Evolutionary conservation across 2,113 vertebrate genomes (phyloP).

Genomic region (Ictalurus punctatus): DNA sequence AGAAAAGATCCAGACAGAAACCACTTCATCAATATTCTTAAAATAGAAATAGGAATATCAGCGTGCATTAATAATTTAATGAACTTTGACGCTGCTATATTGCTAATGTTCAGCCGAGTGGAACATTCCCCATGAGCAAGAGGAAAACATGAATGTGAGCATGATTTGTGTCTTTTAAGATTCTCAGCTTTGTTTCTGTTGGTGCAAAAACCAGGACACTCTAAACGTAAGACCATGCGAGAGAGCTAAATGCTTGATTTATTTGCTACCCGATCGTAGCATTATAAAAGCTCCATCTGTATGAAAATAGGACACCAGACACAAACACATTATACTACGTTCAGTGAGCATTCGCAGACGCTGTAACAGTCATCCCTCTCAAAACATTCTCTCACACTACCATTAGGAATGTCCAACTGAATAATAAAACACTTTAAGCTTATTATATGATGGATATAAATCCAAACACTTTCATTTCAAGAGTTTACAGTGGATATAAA

Average conservation of each 20-base stretch:
- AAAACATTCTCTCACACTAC: background rate
- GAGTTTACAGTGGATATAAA: too few species aligned
- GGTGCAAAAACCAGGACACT: background rate
- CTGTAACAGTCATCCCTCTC: background rate
- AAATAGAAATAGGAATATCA: conserved; percentile 52
- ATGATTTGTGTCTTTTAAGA: background rate
- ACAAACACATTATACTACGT: background rate
- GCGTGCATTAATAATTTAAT: conserved; percentile 50
- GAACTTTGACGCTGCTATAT: conserved; percentile 46
- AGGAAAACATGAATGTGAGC: conserved; percentile 21
- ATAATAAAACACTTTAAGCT: background rate
- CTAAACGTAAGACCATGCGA: background rate
- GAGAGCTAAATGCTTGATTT: background rate
- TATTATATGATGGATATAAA: background rate
- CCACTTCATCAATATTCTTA: conserved; percentile 44
- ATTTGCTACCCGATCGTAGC: background rate
- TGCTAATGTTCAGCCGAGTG: conserved; percentile 26
- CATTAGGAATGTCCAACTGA: background rate
- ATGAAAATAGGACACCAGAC: background rate
- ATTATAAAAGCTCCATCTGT: background rate
- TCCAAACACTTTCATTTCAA: background rate
- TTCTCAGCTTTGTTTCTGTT: background rate
- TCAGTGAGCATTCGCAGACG: background rate
- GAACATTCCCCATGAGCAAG: conserved; percentile 9
- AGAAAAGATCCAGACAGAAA: conserved; percentile 31